Base-by-base conservation (phyloP, 2,797 vertebrate genomes). In the Sebastes ruberrimus region DNA sequence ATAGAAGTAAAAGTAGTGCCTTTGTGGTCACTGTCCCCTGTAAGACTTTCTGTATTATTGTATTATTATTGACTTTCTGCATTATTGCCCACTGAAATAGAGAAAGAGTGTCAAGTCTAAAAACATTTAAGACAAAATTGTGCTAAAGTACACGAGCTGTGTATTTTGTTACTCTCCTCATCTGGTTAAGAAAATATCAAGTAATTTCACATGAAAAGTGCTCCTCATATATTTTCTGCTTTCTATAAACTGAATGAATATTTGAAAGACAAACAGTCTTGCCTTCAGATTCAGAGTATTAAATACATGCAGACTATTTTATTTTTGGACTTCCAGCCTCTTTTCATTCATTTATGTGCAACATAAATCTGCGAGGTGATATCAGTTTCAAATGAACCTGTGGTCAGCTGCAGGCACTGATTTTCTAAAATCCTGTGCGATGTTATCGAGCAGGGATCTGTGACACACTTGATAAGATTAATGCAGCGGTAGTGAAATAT, bases 401-500 rank as follows among this genome's bases (percentile, higher is more conserved):
- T 81, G 88, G 86, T 93, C 92, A 90, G 90, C 92, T 91, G 90
- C 88, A 90, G 88, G 71, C 83, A 35, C 76, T 81, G 83, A 86
- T 68, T 85, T 71, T 78, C 86, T 86, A 68, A 83, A 91, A 89
- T 77, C 82, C 81, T 79, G 84, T 23, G 83, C 76, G 87, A 93
- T 92, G 91, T 95, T 96, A 95, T 96, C 95, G 78, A 71, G 86
- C 75, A 75, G 93, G 87, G 90, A 93, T 95, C 93, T 92, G 81
- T 93, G 92, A 94, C 93, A 92, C 86, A 87, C 88, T 91, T 93
- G 88, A 91, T 89, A 92, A 95, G 93, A 94, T 95, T 92, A 95
- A 95, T 94, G 93, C 88, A 78, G 91, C 82, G 85, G 87, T 81
- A 89, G 94, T 95, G 92, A 95, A 94, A 94, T 96, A 94, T 93